A percentile compares a stretch with the other conserved stretches of the same genome.
phyloP scores from a whole-genome alignment of 2,888 invertebrate genomes.

The Eupithecia subfuscata region DNA sequence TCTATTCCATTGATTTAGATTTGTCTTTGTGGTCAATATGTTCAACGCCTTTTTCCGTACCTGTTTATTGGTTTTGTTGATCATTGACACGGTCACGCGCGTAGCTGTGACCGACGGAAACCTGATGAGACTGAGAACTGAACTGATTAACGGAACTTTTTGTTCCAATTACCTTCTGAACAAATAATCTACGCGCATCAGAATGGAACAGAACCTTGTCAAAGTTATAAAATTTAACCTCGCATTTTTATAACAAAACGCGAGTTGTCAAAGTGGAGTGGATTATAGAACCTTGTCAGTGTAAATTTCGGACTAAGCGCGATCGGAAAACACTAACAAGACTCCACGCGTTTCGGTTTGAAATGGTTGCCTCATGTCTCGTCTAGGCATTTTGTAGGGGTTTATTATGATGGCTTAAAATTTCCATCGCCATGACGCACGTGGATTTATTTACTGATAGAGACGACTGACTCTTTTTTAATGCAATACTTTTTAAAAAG shows the following conservation, averaged over 20 bases:
- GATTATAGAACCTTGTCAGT: not conserved
- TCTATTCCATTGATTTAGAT: not conserved
- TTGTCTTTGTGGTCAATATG: not conserved
- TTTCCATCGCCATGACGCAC: too few relatives aligned
- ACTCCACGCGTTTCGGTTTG: too few relatives aligned
- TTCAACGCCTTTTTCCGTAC: not conserved
- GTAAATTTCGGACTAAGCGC: not conserved
- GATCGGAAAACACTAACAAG: too few relatives aligned
- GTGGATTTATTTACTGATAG: not conserved
- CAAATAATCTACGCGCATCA: not conserved
- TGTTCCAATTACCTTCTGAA: constrained; percentile 10
- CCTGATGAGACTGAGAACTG: constrained; percentile 34
- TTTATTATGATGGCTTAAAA: too few relatives aligned
- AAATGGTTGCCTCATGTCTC: too few relatives aligned
- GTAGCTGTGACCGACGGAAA: constrained; percentile 41
- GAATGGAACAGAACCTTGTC: not conserved
- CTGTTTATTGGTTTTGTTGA: constrained; percentile 31
- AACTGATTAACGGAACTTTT: constrained; percentile 13
- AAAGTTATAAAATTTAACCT: not conserved
- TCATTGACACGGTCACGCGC: constrained; percentile 54
- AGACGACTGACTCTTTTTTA: not conserved
- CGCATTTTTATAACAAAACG: not conserved
- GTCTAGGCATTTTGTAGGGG: too few relatives aligned
- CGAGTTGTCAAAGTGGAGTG: not conserved
- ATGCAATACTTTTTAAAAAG: too few relatives aligned